Evolutionary conservation across 2,113 vertebrate genomes (phyloP).

Genomic region (Chloebia gouldiae): DNA sequence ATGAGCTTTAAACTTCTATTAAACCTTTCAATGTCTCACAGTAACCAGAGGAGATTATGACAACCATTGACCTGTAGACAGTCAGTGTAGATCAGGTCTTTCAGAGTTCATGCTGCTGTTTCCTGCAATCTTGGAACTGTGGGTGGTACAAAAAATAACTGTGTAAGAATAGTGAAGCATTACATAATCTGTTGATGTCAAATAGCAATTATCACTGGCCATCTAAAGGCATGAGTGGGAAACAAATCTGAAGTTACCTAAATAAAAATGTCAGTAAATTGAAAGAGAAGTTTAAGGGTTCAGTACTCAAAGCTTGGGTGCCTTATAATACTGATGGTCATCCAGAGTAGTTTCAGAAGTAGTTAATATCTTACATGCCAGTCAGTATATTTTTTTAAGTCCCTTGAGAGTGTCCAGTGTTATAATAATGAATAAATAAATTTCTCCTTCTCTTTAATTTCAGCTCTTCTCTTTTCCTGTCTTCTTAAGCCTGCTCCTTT

Average conservation of each 20-base stretch:
- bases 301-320: background rate
- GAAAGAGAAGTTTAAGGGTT: background rate
- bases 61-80: background rate
- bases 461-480: background rate
- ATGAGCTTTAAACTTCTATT: background rate
- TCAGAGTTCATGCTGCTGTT: background rate
- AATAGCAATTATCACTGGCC: background rate
- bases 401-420: background rate
- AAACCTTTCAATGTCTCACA: background rate
- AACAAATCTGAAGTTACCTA: background rate
- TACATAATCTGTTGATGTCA: background rate
- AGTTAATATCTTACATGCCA: background rate
- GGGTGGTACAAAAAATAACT: background rate
- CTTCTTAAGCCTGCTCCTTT: background rate
- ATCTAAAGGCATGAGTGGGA: background rate
- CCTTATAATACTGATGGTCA: background rate
- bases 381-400: background rate
- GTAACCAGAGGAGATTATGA: background rate
- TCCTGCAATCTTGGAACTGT: background rate
- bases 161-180: background rate
- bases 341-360: background rate
- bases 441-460: background rate
- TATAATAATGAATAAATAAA: background rate
- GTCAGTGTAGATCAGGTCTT: background rate
- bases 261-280: background rate